Conservation (phyloP, 2,113 vertebrate genomes). For the Actinemys pallida region DNA sequence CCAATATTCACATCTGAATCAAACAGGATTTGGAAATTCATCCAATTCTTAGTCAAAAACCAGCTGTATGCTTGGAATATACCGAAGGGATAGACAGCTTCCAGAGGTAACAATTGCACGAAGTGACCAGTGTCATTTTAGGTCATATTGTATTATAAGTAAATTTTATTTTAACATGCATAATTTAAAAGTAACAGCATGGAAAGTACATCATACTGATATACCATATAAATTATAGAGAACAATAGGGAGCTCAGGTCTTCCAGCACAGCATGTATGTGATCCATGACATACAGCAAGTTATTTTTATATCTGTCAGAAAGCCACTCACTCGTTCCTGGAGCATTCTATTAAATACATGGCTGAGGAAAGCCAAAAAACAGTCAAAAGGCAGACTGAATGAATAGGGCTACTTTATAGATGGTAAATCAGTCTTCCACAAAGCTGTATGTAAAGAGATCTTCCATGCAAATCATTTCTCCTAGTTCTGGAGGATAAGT, state of each 20-base stretch:
- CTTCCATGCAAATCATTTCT: neutral
- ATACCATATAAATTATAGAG: slow-evolving; percentile 66
- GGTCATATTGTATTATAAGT: slow-evolving; percentile 53
- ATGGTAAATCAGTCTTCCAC: neutral
- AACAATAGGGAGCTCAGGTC: neutral
- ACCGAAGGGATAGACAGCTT: neutral
- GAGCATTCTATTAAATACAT: neutral
- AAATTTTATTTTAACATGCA: slow-evolving; percentile 54
- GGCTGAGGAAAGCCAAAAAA: neutral
- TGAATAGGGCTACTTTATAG: neutral
- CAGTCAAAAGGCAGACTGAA: neutral
- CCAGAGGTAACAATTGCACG: neutral
- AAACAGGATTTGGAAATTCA: neutral
- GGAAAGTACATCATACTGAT: slow-evolving; percentile 51
- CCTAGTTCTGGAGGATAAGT: neutral
- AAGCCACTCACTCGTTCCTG: neutral
- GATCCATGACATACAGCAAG: slow-evolving; percentile 20
- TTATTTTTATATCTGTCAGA: slow-evolving; percentile 33
- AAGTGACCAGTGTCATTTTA: slow-evolving; percentile 26
- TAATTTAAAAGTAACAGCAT: slow-evolving; percentile 71
- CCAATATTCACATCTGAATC: neutral
- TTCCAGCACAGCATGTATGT: slow-evolving; percentile 6
- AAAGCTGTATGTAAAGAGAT: neutral
- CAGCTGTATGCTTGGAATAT: neutral
- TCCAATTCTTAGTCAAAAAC: neutral